These are phyloP conservation scores for Gavialis gangeticus DNA, from an alignment of 2,113 vertebrate genomes.

Conservation along the genomic window DNA sequence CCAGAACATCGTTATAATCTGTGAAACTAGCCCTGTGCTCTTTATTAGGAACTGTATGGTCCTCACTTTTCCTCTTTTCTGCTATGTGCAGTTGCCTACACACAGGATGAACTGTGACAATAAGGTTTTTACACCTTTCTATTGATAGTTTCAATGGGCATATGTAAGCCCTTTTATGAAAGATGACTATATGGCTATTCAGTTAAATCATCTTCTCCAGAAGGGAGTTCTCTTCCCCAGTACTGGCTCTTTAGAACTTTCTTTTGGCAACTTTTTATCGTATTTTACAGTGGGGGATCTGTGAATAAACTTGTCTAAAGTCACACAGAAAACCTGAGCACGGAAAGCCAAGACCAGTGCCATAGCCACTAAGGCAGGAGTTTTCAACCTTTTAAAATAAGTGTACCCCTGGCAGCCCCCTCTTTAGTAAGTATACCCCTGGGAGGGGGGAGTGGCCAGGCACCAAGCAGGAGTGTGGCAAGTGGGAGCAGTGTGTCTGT, in stretches of 20 bases:
- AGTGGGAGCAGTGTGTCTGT: too few species aligned
- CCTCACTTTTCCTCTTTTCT: background rate
- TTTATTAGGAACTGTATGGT: constrained; percentile 21
- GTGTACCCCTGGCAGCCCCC: too few species aligned
- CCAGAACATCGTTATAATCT: constrained; percentile 53
- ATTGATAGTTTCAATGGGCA: background rate
- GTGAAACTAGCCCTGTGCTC: constrained; percentile 68
- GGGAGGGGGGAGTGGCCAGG: too few species aligned
- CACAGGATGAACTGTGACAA: background rate
- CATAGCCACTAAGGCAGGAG: background rate
- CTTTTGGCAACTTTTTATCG: constrained; percentile 56
- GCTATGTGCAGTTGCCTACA: background rate
- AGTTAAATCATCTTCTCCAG: constrained; percentile 17
- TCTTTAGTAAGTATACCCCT: too few species aligned
- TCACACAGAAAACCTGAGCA: background rate
- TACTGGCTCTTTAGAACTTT: constrained; percentile 47
- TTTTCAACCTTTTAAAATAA: too few species aligned
- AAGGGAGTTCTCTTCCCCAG: constrained; percentile 53
- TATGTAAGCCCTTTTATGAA: constrained; percentile 6
- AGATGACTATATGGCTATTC: constrained; percentile 45
- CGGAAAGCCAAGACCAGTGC: background rate
- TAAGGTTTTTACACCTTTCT: background rate
- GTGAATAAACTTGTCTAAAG: background rate
- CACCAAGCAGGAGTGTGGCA: too few species aligned
- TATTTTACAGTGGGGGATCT: background rate